Conservation (phyloP, 2,113 vertebrate species). For the Herpetotheres cachinnans region DNA sequence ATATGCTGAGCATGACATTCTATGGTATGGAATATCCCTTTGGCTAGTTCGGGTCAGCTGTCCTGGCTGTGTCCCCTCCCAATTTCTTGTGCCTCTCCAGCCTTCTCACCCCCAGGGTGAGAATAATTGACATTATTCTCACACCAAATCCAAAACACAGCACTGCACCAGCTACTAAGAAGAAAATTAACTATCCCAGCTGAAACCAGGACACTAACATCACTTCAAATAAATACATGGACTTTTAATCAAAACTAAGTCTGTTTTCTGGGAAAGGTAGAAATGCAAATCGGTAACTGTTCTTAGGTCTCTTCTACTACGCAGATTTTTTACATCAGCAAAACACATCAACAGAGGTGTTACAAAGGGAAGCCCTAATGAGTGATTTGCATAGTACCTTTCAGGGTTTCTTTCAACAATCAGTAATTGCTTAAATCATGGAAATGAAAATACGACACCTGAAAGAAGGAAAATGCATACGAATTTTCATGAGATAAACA, state of each 20-base stretch:
- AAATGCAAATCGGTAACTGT: neutral
- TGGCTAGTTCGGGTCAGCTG: too few relatives aligned
- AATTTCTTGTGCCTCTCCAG: too few relatives aligned
- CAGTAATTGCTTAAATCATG: neutral
- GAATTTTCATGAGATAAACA: neutral
- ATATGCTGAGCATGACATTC: too few relatives aligned
- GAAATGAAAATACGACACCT: neutral
- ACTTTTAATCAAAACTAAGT: neutral
- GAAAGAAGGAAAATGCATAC: neutral
- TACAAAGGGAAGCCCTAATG: neutral
- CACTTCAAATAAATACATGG: neutral
- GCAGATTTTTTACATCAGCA: neutral
- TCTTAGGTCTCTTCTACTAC: neutral
- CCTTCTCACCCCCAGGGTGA: too few relatives aligned
- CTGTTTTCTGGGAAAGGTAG: neutral
- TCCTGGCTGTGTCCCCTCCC: too few relatives aligned
- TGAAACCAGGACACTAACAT: neutral
- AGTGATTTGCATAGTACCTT: neutral
- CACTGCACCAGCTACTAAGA: too few relatives aligned
- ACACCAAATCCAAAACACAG: too few relatives aligned
- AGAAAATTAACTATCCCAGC: too few relatives aligned
- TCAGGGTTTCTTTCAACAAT: neutral
- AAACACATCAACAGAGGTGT: neutral
- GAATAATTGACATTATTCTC: too few relatives aligned
- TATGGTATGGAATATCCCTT: too few relatives aligned